A percentile compares a stretch with the other conserved stretches of the same genome.
These are phyloP conservation scores for Dicyrtoma fusca DNA, from an alignment of 2,888 invertebrate genomes.

Conservation along the genomic window DNA sequence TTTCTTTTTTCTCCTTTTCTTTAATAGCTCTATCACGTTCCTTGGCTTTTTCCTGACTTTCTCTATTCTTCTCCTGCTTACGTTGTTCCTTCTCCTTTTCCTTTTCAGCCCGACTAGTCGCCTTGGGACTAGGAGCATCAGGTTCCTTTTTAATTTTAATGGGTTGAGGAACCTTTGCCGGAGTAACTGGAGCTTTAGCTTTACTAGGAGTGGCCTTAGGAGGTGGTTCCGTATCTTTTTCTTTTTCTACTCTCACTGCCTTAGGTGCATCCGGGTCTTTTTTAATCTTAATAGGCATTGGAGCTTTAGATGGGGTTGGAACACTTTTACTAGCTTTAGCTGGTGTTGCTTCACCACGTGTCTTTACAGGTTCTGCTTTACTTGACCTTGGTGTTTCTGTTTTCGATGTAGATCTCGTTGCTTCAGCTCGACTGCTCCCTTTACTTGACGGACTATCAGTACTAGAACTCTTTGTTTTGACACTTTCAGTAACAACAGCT, in stretches of 20 bases:
- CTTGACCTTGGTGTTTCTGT: constrained; percentile 4
- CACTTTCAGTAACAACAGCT: background rate
- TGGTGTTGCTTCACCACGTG: background rate
- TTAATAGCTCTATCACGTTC: constrained; percentile 33
- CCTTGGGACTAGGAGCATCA: constrained; percentile 22
- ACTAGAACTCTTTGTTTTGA: background rate
- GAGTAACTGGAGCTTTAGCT: background rate
- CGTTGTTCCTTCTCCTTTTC: constrained; percentile 20
- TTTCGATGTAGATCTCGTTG: background rate
- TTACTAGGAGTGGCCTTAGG: too few species aligned
- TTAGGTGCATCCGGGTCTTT: constrained; percentile 39
- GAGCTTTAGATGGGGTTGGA: constrained; percentile 15
- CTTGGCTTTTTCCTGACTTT: constrained; percentile 42
- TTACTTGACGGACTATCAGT: constrained; percentile 6
- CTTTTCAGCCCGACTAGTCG: background rate
- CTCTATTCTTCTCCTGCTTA: constrained; percentile 48
- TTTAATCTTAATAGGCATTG: constrained; percentile 38
- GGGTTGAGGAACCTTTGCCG: constrained; percentile 6
- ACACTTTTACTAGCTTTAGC: background rate
- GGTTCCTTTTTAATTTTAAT: constrained; percentile 40
- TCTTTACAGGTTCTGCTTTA: constrained; percentile 3
- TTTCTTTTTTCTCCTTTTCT: constrained; percentile 39
- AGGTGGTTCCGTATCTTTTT: background rate
- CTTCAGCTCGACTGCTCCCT: background rate
- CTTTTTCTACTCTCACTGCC: constrained; percentile 5